Evolutionary conservation across 2,797 vertebrate species (phyloP).

Genomic region (Gymnodraco acuticeps): DNA sequence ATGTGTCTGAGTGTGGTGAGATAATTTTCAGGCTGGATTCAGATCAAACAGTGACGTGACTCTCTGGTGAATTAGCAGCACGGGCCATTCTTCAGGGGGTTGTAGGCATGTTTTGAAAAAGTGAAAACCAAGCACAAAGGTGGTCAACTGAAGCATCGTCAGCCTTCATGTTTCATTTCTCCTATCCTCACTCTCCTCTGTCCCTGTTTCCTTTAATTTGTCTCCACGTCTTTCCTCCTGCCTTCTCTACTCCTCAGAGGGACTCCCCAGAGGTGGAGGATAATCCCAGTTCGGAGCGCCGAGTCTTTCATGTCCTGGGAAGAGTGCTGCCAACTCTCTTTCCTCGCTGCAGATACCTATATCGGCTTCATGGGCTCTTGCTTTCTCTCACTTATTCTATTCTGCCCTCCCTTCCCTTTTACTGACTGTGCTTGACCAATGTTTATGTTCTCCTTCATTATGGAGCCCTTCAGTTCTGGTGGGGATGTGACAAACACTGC

Average conservation of each 20-base stretch:
- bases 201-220: conserved; percentile 66
- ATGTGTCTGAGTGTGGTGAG: conserved; percentile 36
- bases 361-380: conserved; percentile 26
- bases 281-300: conserved; percentile 77
- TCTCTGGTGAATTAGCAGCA: conserved; percentile 32
- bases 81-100: conserved; percentile 18
- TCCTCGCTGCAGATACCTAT: conserved; percentile 59
- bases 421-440: conserved; percentile 10
- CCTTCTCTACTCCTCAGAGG: conserved; percentile 68
- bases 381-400: not conserved
- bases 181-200: conserved; percentile 44
- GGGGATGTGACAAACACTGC: conserved; percentile 33
- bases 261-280: conserved; percentile 74
- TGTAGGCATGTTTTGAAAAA: conserved; percentile 11
- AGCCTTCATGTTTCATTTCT: conserved; percentile 61
- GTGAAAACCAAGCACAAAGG: conserved; percentile 31
- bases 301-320: conserved; percentile 81
- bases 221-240: conserved; percentile 60
- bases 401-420: not conserved
- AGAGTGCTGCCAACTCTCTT: conserved; percentile 62
- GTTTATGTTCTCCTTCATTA: conserved; percentile 61
- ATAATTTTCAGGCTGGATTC: conserved; percentile 44
- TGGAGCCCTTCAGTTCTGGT: conserved; percentile 37
- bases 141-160: conserved; percentile 33
- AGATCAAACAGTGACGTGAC: conserved; percentile 61